phyloP scores from a whole-genome alignment of 1,140 invertebrate genomes.

The Aradophagus sp. region DNA sequence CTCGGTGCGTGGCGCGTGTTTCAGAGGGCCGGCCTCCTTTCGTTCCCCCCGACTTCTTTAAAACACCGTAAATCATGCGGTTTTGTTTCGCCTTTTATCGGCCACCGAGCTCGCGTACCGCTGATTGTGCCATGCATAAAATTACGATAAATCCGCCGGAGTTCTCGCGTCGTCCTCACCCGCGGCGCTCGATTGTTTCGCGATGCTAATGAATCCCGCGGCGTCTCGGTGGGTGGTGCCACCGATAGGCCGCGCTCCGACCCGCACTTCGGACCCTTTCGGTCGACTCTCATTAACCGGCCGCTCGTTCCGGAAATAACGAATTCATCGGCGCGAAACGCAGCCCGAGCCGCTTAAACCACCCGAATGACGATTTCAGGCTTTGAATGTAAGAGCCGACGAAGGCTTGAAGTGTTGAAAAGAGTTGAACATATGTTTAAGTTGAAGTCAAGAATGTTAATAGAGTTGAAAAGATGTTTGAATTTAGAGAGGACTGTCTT shows the following conservation, averaged over 20 bases:
- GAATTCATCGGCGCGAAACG: constrained; percentile 7
- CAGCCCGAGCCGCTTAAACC: no score
- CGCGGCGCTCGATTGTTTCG: constrained; percentile 64
- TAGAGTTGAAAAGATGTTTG: no score
- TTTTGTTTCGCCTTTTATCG: constrained; percentile 61
- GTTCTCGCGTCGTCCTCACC: constrained; percentile 66
- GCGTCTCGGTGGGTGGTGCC: constrained; percentile 61
- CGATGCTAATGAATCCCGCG: constrained; percentile 60
- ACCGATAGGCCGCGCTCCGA: constrained; percentile 29
- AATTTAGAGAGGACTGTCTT: no score
- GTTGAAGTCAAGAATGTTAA: no score
- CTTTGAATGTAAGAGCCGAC: no score
- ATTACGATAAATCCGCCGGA: constrained; percentile 71
- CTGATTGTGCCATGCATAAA: constrained; percentile 73
- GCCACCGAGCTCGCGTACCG: constrained; percentile 53
- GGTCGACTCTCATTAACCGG: constrained; percentile 8
- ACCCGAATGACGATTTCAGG: no score
- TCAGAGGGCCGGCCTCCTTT: constrained; percentile 46
- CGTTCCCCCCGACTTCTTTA: constrained; percentile 44
- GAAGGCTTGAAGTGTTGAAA: no score
- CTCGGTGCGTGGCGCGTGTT: constrained; percentile 51
- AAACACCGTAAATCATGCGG: constrained; percentile 61
- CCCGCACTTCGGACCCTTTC: constrained; percentile 2
- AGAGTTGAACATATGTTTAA: no score
- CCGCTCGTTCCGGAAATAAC: constrained; percentile 4